Base-by-base conservation (phyloP, 2,888 invertebrate genomes). In the Opisthograptis luteolata region DNA sequence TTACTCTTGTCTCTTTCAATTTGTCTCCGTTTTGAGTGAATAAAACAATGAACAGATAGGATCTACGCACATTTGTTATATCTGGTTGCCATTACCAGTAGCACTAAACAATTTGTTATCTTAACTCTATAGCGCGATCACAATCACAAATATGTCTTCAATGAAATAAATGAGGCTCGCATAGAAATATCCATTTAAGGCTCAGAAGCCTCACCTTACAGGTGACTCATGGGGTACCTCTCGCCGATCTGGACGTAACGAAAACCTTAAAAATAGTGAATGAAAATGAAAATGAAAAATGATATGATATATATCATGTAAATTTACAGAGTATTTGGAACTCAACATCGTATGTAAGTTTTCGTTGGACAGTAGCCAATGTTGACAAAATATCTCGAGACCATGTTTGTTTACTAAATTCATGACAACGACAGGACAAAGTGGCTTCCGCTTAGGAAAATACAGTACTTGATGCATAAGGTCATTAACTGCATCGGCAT, bases 301-400 rank as follows among this genome's bases (percentile, higher is more conserved):
- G n/a, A n/a, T n/a, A n/a, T n/a, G n/a, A n/a, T n/a, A n/a, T n/a
- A n/a, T n/a, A n/a, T n/a, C n/a, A n/a, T n/a, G n/a, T n/a, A n/a
- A n/a, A n/a, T n/a, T n/a, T n/a, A n/a, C n/a, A n/a, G n/a, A n/a
- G n/a, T n/a, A n/a, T n/a, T n/a, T n/a, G n/a, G 51, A 48, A 46
- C 48, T 35, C 31, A 43, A 43, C 49, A 57, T 64, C 44, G 55
- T 36, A 30, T 47, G 55, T 55, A 40, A 41, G 46, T 36, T 62
- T 57, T 49, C 37, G 37, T 48, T 71, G 72, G 70, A 60, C 25
- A 8, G 9, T 27, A 40, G 67, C 72, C 69, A 72, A 60, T 60
- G 60, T 64, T 68, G 60, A 60, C 60, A 60, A 52, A 48, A 50
- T 56, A 55, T 64, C 51, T 59, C 58, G 55, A 50, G 41, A 43